Conservation (phyloP, 2,113 vertebrate species). For the Corydoras maculifer region DNA sequence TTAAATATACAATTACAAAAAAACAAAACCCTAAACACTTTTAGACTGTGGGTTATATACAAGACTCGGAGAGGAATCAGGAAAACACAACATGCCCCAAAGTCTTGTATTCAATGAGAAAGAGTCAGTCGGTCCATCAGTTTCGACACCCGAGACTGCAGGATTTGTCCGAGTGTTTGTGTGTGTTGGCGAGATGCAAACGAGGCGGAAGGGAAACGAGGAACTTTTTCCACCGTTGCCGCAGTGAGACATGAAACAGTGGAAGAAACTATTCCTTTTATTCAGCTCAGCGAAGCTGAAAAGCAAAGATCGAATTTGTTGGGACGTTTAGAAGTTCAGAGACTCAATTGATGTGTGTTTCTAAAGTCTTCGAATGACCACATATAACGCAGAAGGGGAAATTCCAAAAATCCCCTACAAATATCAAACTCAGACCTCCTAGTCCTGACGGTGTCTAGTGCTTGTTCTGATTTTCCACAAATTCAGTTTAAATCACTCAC, state of each 20-base stretch:
- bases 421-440: no score
- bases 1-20: no score
- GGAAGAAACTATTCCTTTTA: background rate
- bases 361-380: no score
- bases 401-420: no score
- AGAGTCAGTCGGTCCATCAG: slow-evolving; percentile 5
- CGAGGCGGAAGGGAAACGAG: slow-evolving; percentile 23
- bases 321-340: background rate
- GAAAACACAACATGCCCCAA: no score
- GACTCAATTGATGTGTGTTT: background rate
- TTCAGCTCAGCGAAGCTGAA: background rate
- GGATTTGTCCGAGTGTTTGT: slow-evolving; percentile 25
- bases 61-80: no score
- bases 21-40: no score
- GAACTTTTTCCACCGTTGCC: slow-evolving; percentile 40
- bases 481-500: no score
- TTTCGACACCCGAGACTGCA: background rate
- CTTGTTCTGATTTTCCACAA: no score
- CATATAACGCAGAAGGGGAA: no score
- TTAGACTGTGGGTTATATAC: no score
- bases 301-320: background rate
- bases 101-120: background rate
- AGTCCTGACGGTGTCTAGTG: no score
- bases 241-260: slow-evolving; percentile 21
- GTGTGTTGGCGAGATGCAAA: slow-evolving; percentile 23